phyloP scores from a whole-genome alignment of 2,113 vertebrate genomes.

The Thermophis baileyi region DNA sequence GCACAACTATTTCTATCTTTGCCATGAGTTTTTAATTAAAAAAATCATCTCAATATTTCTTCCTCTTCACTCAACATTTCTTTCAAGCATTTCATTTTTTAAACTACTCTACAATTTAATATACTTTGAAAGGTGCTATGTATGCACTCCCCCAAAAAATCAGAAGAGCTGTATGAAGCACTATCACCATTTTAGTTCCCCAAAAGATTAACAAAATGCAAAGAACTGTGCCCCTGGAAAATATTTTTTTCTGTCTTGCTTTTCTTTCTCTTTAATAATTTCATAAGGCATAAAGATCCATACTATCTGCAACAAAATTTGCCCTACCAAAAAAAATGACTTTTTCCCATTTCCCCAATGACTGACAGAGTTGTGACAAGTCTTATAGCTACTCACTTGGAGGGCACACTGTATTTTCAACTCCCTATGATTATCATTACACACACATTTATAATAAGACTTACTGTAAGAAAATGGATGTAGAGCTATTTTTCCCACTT shows the following conservation, averaged over 20 bases:
- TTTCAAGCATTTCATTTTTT: background rate
- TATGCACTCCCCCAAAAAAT: background rate
- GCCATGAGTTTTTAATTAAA: background rate
- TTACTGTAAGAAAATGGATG: background rate
- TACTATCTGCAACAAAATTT: background rate
- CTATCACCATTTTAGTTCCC: background rate
- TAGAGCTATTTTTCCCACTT: background rate
- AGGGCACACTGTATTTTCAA: background rate
- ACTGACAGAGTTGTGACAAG: background rate
- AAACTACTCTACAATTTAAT: slow-evolving; percentile 13
- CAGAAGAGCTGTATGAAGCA: background rate
- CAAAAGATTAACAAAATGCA: background rate
- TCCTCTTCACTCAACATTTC: background rate
- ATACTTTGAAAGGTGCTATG: background rate
- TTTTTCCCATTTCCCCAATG: background rate
- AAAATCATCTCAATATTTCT: background rate
- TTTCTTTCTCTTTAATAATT: background rate
- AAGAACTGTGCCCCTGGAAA: background rate
- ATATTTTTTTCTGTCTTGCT: background rate
- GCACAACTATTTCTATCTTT: background rate
- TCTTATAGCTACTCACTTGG: background rate
- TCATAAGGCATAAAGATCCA: background rate
- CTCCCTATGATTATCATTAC: background rate
- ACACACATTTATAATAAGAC: background rate
- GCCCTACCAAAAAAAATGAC: background rate